These are phyloP conservation scores for Leucosticte australis DNA, from an alignment of 2,113 vertebrate species.

Conservation along the genomic window DNA sequence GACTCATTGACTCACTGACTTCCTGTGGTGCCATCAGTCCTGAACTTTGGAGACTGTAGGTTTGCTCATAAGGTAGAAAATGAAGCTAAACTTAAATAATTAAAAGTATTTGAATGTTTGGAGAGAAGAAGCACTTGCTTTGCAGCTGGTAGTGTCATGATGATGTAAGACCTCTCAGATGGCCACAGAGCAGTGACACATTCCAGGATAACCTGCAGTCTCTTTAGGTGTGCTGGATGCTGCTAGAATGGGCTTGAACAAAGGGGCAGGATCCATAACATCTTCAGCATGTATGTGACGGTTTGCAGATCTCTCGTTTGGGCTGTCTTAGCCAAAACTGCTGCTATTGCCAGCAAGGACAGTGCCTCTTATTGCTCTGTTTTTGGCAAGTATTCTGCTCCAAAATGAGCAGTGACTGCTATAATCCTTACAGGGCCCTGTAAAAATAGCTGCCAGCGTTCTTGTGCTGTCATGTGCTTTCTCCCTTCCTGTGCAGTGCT, in stretches of 20 bases:
- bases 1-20: background rate
- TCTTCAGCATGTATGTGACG: fast-evolving
- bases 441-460: background rate
- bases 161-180: background rate
- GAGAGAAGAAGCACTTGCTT: background rate
- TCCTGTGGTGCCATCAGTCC: fast-evolving
- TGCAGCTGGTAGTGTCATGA: background rate
- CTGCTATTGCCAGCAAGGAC: background rate
- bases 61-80: background rate
- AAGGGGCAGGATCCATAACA: no score
- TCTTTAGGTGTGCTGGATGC: background rate
- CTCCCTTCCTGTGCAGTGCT: background rate
- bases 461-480: background rate
- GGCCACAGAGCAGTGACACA: background rate
- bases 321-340: background rate
- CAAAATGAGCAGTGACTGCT: background rate
- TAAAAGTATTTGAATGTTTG: background rate
- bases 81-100: background rate
- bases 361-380: background rate
- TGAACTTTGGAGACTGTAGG: background rate
- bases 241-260: background rate
- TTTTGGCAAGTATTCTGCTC: background rate
- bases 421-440: background rate
- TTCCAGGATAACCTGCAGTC: background rate
- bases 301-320: background rate